A percentile compares a stretch with the other conserved stretches of the same genome.
These are phyloP conservation scores for Lathronympha strigana DNA, from an alignment of 2,888 invertebrate genomes.

Conservation along the genomic window DNA sequence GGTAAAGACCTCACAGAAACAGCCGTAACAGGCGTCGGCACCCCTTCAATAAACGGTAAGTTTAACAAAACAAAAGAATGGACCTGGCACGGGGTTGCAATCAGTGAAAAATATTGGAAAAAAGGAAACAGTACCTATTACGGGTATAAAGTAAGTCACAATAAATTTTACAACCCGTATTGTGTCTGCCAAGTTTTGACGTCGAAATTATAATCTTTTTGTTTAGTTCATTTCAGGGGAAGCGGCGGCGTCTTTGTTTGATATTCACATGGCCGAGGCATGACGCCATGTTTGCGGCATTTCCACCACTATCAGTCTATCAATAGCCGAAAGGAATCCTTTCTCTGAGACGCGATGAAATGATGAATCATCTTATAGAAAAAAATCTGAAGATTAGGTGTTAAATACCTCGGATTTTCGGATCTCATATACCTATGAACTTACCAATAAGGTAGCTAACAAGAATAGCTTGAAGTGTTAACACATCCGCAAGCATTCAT, in stretches of 20 bases:
- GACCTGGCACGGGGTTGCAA: slow-evolving; percentile 52
- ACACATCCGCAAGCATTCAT: slow-evolving; percentile 28
- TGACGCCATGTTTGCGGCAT: slow-evolving; percentile 50
- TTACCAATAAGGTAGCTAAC: not conserved
- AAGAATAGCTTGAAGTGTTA: slow-evolving; percentile 16
- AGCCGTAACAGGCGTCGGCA: slow-evolving; percentile 59
- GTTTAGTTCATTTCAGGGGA: slow-evolving; percentile 53
- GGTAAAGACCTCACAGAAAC: slow-evolving; percentile 59
- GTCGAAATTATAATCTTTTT: slow-evolving; percentile 58
- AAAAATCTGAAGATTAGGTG: slow-evolving; percentile 19
- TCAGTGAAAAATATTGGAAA: slow-evolving; percentile 53
- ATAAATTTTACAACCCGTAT: slow-evolving; percentile 69
- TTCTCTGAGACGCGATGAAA: slow-evolving; percentile 14
- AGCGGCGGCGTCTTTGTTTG: slow-evolving; percentile 58
- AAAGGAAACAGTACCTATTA: slow-evolving; percentile 49
- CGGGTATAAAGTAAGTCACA: slow-evolving; percentile 58
- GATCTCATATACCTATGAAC: not conserved
- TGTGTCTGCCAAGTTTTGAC: slow-evolving; percentile 58
- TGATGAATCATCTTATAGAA: slow-evolving; percentile 6
- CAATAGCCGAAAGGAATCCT: slow-evolving; percentile 31
- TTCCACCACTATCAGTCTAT: slow-evolving; percentile 45
- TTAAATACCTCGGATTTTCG: slow-evolving; percentile 9
- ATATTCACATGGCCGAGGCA: slow-evolving; percentile 47
- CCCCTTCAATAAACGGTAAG: slow-evolving; percentile 56
- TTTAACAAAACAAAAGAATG: slow-evolving; percentile 59